Conservation (phyloP, 2,113 vertebrate species). For the Macquaria australasica region DNA sequence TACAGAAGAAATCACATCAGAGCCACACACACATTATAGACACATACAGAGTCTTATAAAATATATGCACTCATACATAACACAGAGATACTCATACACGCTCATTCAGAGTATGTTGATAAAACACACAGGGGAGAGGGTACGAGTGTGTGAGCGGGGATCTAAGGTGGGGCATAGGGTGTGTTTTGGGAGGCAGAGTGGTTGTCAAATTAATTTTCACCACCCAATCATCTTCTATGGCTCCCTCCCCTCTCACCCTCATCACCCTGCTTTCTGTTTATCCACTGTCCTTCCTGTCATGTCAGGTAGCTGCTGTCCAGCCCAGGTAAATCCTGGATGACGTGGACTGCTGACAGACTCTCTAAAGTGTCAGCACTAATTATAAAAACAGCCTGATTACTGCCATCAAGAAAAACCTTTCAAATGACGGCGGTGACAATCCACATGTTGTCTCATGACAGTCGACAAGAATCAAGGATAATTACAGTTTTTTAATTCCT, state of each 20-base stretch:
- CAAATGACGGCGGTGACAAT: not conserved
- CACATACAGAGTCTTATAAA: conserved; percentile 29
- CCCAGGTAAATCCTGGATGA: conserved; percentile 51
- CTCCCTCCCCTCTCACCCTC: not conserved
- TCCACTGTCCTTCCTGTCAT: not conserved
- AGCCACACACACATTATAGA: conserved; percentile 44
- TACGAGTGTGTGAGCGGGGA: not conserved
- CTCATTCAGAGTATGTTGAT: conserved; percentile 21
- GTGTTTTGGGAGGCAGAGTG: conserved; percentile 24
- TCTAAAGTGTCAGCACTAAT: conserved; percentile 15
- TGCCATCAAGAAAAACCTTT: not conserved
- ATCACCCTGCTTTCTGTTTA: conserved; percentile 9
- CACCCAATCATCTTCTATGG: conserved; percentile 15
- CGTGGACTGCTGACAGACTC: conserved; percentile 13
- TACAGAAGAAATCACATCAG: conserved; percentile 65
- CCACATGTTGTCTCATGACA: not conserved
- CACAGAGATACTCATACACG: conserved; percentile 12
- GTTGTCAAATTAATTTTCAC: conserved; percentile 57
- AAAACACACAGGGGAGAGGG: conserved; percentile 29
- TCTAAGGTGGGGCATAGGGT: conserved; percentile 4
- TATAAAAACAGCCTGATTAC: conserved; percentile 15
- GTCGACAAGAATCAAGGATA: not conserved
- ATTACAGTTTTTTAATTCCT: not conserved
- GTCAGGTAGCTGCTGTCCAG: conserved; percentile 50
- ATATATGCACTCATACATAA: conserved; percentile 55